phyloP scores from a whole-genome alignment of 2,888 invertebrate species.

The Hydriomena furcata region DNA sequence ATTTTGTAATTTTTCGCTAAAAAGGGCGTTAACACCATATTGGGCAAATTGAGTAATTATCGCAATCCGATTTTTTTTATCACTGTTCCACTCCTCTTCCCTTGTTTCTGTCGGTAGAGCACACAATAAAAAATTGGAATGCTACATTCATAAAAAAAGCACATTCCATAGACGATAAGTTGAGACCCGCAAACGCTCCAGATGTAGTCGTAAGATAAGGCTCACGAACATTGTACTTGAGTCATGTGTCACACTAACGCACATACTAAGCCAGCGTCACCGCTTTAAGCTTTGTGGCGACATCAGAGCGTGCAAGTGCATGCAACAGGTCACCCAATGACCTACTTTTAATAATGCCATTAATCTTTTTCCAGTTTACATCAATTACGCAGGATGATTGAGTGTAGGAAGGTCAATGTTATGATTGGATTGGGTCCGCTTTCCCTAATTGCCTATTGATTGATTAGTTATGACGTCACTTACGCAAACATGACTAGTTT shows the following conservation, averaged over 20 bases:
- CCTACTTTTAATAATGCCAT: slow-evolving; percentile 54
- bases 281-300: slow-evolving; percentile 28
- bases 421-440: slow-evolving; percentile 15
- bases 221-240: too few species aligned
- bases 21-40: too few species aligned
- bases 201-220: too few species aligned
- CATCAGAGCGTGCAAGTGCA: slow-evolving; percentile 44
- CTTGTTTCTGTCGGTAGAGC: too few species aligned
- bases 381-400: slow-evolving; percentile 36
- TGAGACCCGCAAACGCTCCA: too few species aligned
- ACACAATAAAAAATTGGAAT: too few species aligned
- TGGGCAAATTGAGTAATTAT: too few species aligned
- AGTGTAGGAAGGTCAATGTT: slow-evolving; percentile 26
- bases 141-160: too few species aligned
- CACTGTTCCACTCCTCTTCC: too few species aligned
- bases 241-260: slow-evolving; percentile 1
- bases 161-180: too few species aligned
- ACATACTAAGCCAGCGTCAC: neutral
- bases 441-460: slow-evolving; percentile 7
- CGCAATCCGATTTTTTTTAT: too few species aligned
- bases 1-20: too few species aligned
- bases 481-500: neutral
- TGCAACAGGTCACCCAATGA: slow-evolving; percentile 67
- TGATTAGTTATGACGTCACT: slow-evolving; percentile 3
- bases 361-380: slow-evolving; percentile 39